Evolutionary conservation across 1,140 invertebrate species (phyloP).

Genomic region (Zaprionus kolodkinae): DNA sequence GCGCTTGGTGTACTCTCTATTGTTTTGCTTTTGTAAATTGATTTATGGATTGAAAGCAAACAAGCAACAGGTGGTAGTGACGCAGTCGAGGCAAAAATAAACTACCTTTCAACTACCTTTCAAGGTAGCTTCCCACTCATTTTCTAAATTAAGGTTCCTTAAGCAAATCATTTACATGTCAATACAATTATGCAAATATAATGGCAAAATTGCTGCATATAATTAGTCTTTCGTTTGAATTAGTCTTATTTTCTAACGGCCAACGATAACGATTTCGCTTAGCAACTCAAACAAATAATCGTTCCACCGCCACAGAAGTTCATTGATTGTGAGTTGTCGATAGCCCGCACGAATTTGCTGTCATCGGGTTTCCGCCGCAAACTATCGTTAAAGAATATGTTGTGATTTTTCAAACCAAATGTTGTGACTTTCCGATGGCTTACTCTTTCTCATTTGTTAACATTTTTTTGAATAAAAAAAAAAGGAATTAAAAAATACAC

Average conservation of each 20-base stretch:
- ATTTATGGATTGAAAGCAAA: conserved; percentile 69
- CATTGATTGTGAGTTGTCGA: background rate
- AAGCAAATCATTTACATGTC: conserved; percentile 57
- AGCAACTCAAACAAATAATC: background rate
- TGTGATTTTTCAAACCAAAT: conserved; percentile 13
- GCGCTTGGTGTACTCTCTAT: conserved; percentile 45
- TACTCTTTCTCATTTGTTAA: no score
- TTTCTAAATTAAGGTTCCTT: conserved; percentile 42
- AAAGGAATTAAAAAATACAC: no score
- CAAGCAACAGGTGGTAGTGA: conserved; percentile 62
- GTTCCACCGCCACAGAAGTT: conserved; percentile 14
- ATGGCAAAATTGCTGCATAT: conserved; percentile 3
- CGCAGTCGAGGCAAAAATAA: conserved; percentile 22
- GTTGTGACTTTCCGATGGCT: no score
- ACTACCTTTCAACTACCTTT: conserved; percentile 24
- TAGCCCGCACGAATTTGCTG: conserved; percentile 39
- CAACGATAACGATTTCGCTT: conserved; percentile 9
- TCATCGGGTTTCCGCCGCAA: conserved; percentile 28
- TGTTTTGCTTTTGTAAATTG: conserved; percentile 54
- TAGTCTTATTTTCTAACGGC: conserved; percentile 9
- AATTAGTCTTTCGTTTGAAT: conserved; percentile 21
- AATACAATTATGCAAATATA: conserved; percentile 56
- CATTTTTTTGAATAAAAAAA: no score
- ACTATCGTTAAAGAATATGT: conserved; percentile 23
- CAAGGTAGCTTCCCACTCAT: conserved; percentile 12